Evolutionary conservation across 2,113 vertebrate species (phyloP).

Genomic region (Beaufortia kweichowensis): DNA sequence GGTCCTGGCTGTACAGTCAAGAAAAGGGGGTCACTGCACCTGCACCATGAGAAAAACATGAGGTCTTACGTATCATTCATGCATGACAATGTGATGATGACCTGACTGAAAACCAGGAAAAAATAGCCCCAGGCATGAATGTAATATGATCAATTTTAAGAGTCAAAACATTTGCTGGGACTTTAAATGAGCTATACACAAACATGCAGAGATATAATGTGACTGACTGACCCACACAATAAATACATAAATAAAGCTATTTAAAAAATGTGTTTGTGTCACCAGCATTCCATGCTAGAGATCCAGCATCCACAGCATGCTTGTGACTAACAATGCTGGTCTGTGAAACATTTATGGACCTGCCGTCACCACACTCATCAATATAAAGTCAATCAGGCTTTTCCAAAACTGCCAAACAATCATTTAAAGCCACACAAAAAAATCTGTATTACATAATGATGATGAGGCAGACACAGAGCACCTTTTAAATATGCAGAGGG

Average conservation of each 20-base stretch:
- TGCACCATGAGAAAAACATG: slow-evolving; percentile 30
- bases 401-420: slow-evolving; percentile 33
- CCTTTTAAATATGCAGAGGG: slow-evolving; percentile 63
- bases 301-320: too few species aligned
- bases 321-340: neutral
- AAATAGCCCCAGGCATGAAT: neutral
- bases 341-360: neutral
- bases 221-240: neutral
- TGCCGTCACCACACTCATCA: slow-evolving; percentile 12
- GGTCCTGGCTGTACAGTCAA: slow-evolving; percentile 37
- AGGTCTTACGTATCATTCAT: neutral
- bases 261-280: neutral
- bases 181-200: neutral
- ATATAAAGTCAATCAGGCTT: slow-evolving; percentile 32
- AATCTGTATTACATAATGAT: slow-evolving; percentile 60
- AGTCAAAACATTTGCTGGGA: neutral
- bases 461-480: slow-evolving; percentile 61
- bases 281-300: neutral
- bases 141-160: neutral
- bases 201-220: neutral
- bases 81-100: slow-evolving; percentile 20
- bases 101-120: neutral
- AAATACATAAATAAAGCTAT: neutral
- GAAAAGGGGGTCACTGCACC: slow-evolving; percentile 43
- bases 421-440: slow-evolving; percentile 47